Conservation (phyloP, 1,140 invertebrate species). For the Caenorhabditis inopinata region DNA sequence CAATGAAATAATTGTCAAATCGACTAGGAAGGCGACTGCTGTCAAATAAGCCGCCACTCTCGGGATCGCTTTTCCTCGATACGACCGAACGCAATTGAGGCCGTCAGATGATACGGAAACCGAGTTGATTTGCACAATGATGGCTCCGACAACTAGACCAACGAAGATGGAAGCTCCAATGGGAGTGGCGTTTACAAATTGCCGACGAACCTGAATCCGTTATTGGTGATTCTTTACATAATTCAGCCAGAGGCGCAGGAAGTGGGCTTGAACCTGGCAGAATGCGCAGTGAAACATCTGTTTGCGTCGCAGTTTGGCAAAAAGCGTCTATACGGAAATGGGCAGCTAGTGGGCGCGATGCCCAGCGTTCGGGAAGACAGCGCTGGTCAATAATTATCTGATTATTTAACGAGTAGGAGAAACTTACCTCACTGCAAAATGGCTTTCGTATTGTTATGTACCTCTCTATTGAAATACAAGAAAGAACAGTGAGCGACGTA, state of each 20-base stretch:
- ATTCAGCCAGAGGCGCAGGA: no score
- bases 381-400: background rate
- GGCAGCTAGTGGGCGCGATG: no score
- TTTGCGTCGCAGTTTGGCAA: no score
- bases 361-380: no score
- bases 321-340: no score
- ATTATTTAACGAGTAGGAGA: background rate
- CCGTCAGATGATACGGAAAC: constrained; percentile 48
- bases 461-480: constrained; percentile 61
- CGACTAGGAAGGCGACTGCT: constrained; percentile 48
- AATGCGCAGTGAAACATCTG: no score
- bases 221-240: no score
- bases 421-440: constrained; percentile 57
- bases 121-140: constrained; percentile 47
- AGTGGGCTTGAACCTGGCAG: no score
- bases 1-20: constrained; percentile 49
- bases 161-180: constrained; percentile 54
- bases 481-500: constrained; percentile 57
- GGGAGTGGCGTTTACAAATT: constrained; percentile 56
- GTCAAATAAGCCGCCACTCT: constrained; percentile 19
- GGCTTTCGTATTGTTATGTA: constrained; percentile 61
- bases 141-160: constrained; percentile 45
- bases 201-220: constrained; percentile 52
- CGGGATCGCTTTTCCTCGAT: constrained; percentile 21
- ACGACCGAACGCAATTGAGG: constrained; percentile 51